Conservation (phyloP, 2,113 vertebrate genomes). For the Myrmecophaga tridactyla region DNA sequence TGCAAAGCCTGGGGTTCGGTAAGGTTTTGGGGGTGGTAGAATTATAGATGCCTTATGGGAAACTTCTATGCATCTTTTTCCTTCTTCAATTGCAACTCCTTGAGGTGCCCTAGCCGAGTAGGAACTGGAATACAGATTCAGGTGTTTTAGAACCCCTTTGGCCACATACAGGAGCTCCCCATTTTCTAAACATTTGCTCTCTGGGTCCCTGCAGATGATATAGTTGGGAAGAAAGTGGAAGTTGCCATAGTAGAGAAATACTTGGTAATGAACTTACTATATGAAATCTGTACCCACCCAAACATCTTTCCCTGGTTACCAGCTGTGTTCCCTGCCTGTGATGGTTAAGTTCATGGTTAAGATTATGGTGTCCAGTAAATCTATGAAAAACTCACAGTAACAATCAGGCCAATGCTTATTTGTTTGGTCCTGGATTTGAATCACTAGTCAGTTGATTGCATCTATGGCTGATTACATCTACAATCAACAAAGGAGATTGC, state of each 20-base stretch:
- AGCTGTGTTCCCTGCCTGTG: not conserved
- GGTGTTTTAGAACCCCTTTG: not conserved
- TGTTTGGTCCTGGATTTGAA: too few species aligned
- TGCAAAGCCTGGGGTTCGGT: not conserved
- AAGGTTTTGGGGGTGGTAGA: not conserved
- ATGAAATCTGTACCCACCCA: not conserved
- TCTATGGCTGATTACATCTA: too few species aligned
- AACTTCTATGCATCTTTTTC: not conserved
- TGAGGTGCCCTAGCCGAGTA: not conserved
- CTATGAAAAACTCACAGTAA: too few species aligned
- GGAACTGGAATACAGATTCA: not conserved
- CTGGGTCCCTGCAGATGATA: not conserved
- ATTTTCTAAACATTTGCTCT: not conserved
- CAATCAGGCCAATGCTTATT: too few species aligned
- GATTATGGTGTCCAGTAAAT: too few species aligned
- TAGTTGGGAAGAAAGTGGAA: not conserved
- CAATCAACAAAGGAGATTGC: too few species aligned
- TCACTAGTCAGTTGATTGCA: too few species aligned
- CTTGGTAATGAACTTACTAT: not conserved
- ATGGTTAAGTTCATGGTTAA: too few species aligned
- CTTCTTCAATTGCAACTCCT: not conserved
- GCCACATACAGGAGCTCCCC: not conserved
- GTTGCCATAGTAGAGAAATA: not conserved
- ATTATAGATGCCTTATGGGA: not conserved
- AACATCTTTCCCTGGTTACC: not conserved